Percentiles rank a stretch among this genome's conserved stretches.
Evolutionary conservation across 2,113 vertebrate genomes (phyloP).

Genomic region (Panthera leo): DNA sequence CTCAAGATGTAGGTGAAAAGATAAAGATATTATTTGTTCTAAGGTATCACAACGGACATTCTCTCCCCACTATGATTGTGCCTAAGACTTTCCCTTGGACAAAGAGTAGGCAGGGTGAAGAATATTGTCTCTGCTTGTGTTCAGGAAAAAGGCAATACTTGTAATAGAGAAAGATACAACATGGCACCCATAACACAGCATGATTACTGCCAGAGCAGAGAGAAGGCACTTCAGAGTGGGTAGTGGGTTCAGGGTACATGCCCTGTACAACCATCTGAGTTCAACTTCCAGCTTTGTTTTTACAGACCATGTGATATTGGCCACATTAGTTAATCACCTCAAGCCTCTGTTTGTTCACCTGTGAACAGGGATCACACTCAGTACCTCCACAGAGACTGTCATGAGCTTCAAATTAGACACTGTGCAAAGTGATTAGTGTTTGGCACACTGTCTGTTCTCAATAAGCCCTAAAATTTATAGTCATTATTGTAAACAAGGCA

Average conservation of each 20-base stretch:
- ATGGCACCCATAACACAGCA: too few relatives aligned
- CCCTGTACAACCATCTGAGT: not conserved
- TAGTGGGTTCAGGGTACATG: accelerated
- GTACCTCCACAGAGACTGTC: not conserved
- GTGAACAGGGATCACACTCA: not conserved
- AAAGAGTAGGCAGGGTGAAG: not conserved
- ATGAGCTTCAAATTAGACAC: not conserved
- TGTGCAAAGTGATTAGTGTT: not conserved
- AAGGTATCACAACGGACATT: not conserved
- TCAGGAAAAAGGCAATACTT: not conserved
- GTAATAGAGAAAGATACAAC: not conserved
- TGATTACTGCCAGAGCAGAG: not conserved
- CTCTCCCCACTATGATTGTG: not conserved
- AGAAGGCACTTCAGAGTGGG: not conserved
- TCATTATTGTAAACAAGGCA: constrained; percentile 54
- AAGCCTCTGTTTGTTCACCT: not conserved
- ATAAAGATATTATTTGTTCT: not conserved
- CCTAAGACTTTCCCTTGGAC: not conserved
- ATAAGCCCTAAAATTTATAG: constrained; percentile 20
- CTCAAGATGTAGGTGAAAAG: not conserved
- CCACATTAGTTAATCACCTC: not conserved
- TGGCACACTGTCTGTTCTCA: not conserved
- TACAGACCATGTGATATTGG: not conserved
- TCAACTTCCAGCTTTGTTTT: not conserved
- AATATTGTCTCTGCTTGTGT: not conserved